phyloP scores from a whole-genome alignment of 2,888 invertebrate species.

The Penaeus monodon region DNA sequence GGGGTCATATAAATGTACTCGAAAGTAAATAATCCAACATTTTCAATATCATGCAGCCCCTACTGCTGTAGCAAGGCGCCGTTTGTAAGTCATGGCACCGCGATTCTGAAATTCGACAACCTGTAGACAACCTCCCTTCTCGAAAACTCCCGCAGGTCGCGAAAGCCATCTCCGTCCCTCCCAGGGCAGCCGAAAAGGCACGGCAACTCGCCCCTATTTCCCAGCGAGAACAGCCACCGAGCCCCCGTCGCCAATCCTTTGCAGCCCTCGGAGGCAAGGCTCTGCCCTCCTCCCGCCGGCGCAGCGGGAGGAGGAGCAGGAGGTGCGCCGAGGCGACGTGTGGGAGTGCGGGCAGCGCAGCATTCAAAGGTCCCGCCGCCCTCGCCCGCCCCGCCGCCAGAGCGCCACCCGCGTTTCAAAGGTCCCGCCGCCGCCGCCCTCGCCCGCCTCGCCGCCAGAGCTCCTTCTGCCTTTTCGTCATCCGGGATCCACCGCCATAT shows the following conservation, averaged over 20 bases:
- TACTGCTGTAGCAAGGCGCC: not conserved
- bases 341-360: not conserved
- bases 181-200: too few relatives aligned
- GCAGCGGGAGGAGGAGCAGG: too few relatives aligned
- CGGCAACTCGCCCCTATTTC: too few relatives aligned
- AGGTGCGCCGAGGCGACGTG: not conserved
- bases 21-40: not conserved
- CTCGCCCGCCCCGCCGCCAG: not conserved
- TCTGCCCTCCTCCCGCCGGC: too few relatives aligned
- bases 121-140: too few relatives aligned
- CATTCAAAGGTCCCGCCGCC: not conserved
- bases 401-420: not conserved
- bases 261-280: too few relatives aligned
- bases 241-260: too few relatives aligned
- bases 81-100: not conserved
- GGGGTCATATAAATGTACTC: not conserved
- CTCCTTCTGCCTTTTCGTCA: conserved; percentile 36
- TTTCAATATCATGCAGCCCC: not conserved
- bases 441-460: conserved; percentile 23
- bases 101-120: too few relatives aligned
- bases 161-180: too few relatives aligned
- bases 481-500: conserved; percentile 60
- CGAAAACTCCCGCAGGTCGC: too few relatives aligned
- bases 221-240: too few relatives aligned
- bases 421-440: conserved; percentile 19